A percentile compares a stretch with the other conserved stretches of the same genome.
These are phyloP conservation scores for Ochropleura plecta DNA, from an alignment of 2,888 invertebrate species.

Conservation along the genomic window DNA sequence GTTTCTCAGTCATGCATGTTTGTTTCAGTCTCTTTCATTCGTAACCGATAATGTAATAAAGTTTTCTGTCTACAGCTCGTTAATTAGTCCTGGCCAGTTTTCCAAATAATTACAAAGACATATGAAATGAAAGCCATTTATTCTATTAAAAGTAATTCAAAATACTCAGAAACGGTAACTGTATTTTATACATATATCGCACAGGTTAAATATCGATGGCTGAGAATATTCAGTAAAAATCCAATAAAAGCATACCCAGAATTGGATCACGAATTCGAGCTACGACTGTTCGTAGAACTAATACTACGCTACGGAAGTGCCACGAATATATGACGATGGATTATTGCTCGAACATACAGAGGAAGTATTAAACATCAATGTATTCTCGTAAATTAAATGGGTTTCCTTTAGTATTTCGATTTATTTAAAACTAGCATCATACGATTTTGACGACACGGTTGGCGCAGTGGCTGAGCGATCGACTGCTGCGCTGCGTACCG, in stretches of 20 bases:
- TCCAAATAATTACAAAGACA: not conserved
- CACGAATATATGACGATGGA: conserved; percentile 9
- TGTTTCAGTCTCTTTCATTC: not conserved
- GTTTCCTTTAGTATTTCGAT: not conserved
- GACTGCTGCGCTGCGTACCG: too few relatives aligned
- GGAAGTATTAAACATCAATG: not conserved
- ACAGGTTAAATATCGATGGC: not conserved
- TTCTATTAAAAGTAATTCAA: not conserved
- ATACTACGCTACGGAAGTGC: conserved; percentile 22
- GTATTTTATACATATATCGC: too few relatives aligned
- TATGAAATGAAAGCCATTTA: not conserved
- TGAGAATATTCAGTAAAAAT: conserved; percentile 8
- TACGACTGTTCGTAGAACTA: conserved; percentile 1
- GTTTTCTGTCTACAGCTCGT: not conserved
- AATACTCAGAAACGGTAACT: not conserved
- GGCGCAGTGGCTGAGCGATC: too few relatives aligned
- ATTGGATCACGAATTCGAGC: not conserved
- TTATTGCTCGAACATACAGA: conserved; percentile 3
- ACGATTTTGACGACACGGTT: too few relatives aligned
- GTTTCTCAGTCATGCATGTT: not conserved
- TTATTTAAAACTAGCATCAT: not conserved
- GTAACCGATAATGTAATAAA: not conserved
- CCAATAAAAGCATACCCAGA: conserved; percentile 2
- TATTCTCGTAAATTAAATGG: not conserved
- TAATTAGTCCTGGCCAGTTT: not conserved